Base-by-base conservation (phyloP, 1,140 invertebrate genomes). In the Leptopilina boulardi region DNA sequence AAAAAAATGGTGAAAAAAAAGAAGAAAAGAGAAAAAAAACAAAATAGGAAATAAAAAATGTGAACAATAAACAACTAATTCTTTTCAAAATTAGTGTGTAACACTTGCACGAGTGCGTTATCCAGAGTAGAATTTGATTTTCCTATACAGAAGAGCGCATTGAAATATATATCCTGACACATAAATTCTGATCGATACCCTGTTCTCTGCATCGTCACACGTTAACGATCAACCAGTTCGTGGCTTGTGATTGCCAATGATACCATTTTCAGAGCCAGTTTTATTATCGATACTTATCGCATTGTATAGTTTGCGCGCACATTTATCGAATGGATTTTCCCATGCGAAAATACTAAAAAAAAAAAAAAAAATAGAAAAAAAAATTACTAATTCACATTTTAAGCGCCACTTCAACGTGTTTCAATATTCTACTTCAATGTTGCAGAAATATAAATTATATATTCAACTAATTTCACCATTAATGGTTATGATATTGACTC, bases 221-320 rank as follows among this genome's bases (percentile, higher is more conserved):
- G 59, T 66, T 66, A 66, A 66, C 59, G 59, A 66, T 66, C 59
- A 26, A n/a, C n/a, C 23, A 26, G 15, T 66, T 66, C 23, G 59
- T 26, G 26, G 59, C 59, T 30, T 26, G 23, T n/a, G 59, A 66
- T 66, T 66, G 59, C 59, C 59, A 66, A 15, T 66, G 26, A 66
- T 30, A 66, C 23, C 26, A 66, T 66, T 66, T 66, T 30, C 59
- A 66, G 26, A 34, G 59, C 26, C 23, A 66, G 59, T 66, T 66
- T 66, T 34, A 66, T 66, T 66, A 66, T 66, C 59, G 59, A 66
- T 66, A 66, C 59, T 66, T 66, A 66, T 30, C 59, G 59, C 23
- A 26, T 66, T 66, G 23, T 66, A 26, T 30, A 66, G 23, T 66
- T 66, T 26, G 26, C 26, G n/a, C 59, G 26, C 26, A 30, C 59